phyloP scores from a whole-genome alignment of 2,888 invertebrate species.

The Mythimna loreyi region DNA sequence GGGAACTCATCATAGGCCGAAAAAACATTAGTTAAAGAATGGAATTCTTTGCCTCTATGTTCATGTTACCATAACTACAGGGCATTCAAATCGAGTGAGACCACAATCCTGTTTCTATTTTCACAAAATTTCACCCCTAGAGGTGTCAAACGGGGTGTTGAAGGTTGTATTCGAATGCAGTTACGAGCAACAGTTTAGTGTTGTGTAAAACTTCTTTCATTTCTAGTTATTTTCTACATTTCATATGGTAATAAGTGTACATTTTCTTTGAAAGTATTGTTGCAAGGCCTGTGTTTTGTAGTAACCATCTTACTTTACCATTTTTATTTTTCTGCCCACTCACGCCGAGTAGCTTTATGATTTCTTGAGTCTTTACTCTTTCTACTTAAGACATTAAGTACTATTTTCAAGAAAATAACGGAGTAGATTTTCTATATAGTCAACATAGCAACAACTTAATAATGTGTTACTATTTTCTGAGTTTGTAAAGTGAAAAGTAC shows the following conservation, averaged over 20 bases:
- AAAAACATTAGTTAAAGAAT: not conserved
- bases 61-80: not conserved
- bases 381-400: not conserved
- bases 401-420: not conserved
- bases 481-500: too few relatives aligned
- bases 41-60: not conserved
- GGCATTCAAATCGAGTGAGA: slow-evolving; percentile 4
- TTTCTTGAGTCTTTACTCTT: not conserved
- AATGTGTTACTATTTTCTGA: too few relatives aligned
- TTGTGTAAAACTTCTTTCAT: not conserved
- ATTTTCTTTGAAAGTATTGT: not conserved
- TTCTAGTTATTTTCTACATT: not conserved
- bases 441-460: too few relatives aligned
- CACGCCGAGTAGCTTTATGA: not conserved
- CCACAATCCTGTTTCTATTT: slow-evolving; percentile 5
- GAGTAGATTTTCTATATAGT: too few relatives aligned
- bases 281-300: slow-evolving; percentile 8
- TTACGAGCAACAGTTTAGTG: not conserved
- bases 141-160: not conserved
- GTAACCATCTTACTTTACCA: not conserved
- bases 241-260: not conserved
- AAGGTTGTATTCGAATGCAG: not conserved
- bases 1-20: too few relatives aligned
- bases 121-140: not conserved
- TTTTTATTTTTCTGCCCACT: not conserved